Percentiles rank a stretch among this genome's conserved stretches.
Conservation (phyloP, 2,888 invertebrate species). For the Hoplodrina ambigua region DNA sequence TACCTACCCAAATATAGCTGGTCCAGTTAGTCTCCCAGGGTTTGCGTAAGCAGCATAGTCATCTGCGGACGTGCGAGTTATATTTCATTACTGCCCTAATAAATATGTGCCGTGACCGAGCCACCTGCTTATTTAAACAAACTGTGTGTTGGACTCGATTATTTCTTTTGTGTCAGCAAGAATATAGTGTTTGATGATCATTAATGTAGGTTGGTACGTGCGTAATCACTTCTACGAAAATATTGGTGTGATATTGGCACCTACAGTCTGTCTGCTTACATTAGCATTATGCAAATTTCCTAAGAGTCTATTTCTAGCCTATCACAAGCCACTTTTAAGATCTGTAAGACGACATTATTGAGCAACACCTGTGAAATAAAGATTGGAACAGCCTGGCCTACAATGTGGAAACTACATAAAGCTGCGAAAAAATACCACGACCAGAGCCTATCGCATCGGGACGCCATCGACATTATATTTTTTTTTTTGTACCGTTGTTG, state of each 20-base stretch:
- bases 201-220: too few relatives aligned
- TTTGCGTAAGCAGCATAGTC: not conserved
- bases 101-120: slow-evolving; percentile 3
- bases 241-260: not conserved
- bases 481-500: not conserved
- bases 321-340: not conserved
- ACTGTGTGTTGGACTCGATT: slow-evolving; percentile 4
- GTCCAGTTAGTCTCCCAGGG: not conserved
- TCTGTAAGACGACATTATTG: not conserved
- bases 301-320: not conserved
- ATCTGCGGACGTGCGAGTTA: not conserved
- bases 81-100: not conserved
- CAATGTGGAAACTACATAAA: too few relatives aligned
- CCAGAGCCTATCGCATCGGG: too few relatives aligned
- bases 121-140: slow-evolving; percentile 1
- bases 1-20: not conserved
- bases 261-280: not conserved
- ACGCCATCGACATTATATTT: not conserved
- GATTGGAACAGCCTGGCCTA: not conserved
- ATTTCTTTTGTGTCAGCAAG: slow-evolving; percentile 9
- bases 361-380: not conserved
- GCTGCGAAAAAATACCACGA: too few relatives aligned
- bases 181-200: not conserved
- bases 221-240: not conserved
- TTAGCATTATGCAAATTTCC: not conserved